phyloP scores from a whole-genome alignment of 2,888 invertebrate species.

The Archips xylosteana region DNA sequence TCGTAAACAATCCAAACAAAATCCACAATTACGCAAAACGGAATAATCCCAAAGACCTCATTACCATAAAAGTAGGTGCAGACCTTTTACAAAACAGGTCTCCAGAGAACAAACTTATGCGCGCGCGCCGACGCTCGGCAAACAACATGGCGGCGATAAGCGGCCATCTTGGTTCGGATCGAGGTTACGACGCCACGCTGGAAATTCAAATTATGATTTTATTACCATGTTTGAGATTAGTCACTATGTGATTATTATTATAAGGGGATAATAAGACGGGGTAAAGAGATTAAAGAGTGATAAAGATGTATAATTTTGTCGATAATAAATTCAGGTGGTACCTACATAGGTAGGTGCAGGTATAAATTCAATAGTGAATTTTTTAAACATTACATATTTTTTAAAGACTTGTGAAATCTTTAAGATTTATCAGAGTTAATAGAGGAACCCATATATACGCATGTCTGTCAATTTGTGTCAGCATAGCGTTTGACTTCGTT shows the following conservation, averaged over 20 bases:
- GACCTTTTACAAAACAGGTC: conserved; percentile 78
- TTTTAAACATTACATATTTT: no score
- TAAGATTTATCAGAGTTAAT: no score
- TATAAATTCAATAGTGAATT: no score
- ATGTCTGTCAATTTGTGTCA: no score
- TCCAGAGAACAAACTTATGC: conserved; percentile 80
- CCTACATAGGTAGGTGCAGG: no score
- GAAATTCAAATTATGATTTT: conserved; percentile 77
- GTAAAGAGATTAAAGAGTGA: not conserved
- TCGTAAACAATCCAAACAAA: conserved; percentile 11
- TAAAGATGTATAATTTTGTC: not conserved
- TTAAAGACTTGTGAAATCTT: no score
- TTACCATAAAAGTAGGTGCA: conserved; percentile 68
- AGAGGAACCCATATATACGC: no score
- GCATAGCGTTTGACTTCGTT: no score
- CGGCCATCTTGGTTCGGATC: conserved; percentile 79
- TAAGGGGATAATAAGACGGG: conserved; percentile 24
- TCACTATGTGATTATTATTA: conserved; percentile 40
- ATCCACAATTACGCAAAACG: conserved; percentile 52
- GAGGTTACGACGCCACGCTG: conserved; percentile 74
- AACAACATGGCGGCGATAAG: conserved; percentile 81
- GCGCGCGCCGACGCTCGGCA: conserved; percentile 67
- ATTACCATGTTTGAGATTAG: conserved; percentile 52
- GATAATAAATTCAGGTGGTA: not conserved
- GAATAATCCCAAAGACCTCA: conserved; percentile 66